Base-by-base conservation (phyloP, 1,140 invertebrate species). In the Ditylenchus dipsaci region DNA sequence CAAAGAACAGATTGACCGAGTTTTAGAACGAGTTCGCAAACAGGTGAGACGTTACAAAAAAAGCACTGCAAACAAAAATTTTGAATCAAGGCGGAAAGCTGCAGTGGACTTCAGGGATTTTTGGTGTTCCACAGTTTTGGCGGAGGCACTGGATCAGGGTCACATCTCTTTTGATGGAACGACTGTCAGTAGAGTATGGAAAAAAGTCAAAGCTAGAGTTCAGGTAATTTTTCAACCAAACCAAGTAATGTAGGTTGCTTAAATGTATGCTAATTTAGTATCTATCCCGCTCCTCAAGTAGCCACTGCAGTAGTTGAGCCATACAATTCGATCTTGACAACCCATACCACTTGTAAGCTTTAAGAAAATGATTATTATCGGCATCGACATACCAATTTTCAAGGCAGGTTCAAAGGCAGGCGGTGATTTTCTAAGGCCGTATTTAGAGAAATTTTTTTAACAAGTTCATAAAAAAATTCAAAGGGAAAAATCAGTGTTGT, bases 81-180 rank as follows among this genome's bases (percentile, higher is more conserved):
- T n/a, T n/a, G 29, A 29, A 9, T 56, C 13, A 5, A 74, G 49
- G 69, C 80, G 9, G 78, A 80, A 64, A 59, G 65, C 26, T 80
- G 80, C 61, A 53, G 59, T 23, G 90, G 91, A 29, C 84, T 89
- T 0, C 91, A 93, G 84, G 91, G 91, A 19, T 93, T 93, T 84
- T 86, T 93, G 15, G 90, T 93, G 74, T 93, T 92, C 84, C 91
- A 92, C 84, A 90, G 90, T 0, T 93, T 94, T 82, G 92, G 92
- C 53, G 92, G 92, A 56, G 91, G 91, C 49, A 92, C 91, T 71
- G 91, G 91, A 11, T 91, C 90, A 23, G 91, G 91, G 1, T 92
- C 84, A 90, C 90, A 5, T 91, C 91, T 0, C 85, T 92, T 49
- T 86, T 92, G 43, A 92, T 92, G 91, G 90, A 92, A 85, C 86